Percentiles rank a stretch among this genome's conserved stretches.
Conservation (phyloP, 2,888 invertebrate genomes). For the Marasmarcha lunaedactyla region DNA sequence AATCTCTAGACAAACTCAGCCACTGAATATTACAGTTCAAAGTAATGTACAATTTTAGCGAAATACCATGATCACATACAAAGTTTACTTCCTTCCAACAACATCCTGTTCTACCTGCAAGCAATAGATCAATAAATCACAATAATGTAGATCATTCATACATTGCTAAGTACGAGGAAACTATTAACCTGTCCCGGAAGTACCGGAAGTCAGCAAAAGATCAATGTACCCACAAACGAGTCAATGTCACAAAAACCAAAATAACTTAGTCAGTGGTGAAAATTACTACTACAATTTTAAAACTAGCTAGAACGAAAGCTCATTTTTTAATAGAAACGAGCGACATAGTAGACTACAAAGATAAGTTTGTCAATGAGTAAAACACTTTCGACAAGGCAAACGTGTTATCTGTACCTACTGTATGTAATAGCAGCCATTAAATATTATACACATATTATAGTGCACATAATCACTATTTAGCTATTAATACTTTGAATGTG, state of each 20-base stretch:
- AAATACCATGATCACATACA: no score
- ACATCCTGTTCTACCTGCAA: no score
- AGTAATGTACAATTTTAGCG: no score
- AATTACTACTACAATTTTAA: no score
- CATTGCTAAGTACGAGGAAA: neutral
- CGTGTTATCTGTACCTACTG: neutral
- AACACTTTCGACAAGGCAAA: neutral
- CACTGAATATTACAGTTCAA: no score
- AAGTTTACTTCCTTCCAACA: no score
- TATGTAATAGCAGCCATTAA: no score
- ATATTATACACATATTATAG: no score
- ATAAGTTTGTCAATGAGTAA: neutral
- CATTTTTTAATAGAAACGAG: neutral
- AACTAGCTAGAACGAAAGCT: neutral
- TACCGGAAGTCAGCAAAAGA: neutral
- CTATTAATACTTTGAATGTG: no score
- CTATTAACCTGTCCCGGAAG: neutral
- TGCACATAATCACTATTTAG: no score
- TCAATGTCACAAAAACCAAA: neutral
- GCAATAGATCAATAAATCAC: no score
- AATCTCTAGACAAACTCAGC: no score
- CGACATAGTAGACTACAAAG: neutral
- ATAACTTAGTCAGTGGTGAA: neutral
- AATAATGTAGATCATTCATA: neutral
- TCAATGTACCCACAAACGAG: neutral